A percentile compares a stretch with the other conserved stretches of the same genome.
phyloP scores from a whole-genome alignment of 1,140 invertebrate species.

The Habropoda laboriosa region DNA sequence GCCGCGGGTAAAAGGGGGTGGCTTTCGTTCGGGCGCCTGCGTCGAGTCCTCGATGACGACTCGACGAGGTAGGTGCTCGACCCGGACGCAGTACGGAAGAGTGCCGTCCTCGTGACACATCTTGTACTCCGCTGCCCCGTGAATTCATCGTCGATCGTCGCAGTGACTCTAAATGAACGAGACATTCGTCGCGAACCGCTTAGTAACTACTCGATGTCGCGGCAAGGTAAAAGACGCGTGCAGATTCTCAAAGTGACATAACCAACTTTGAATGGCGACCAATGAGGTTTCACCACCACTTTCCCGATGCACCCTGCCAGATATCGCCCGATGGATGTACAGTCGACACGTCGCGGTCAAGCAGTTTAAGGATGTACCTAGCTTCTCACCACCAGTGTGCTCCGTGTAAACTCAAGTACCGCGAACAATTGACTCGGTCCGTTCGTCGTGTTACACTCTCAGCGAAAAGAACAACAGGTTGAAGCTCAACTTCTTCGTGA shows the following conservation, averaged over 20 bases:
- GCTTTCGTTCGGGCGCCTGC: slow-evolving; percentile 74
- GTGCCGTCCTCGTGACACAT: slow-evolving; percentile 51
- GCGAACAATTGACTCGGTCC: background rate
- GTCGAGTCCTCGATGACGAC: slow-evolving; percentile 79
- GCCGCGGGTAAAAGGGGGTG: slow-evolving; percentile 63
- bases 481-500: background rate
- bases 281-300: background rate
- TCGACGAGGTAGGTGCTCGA: slow-evolving; percentile 77
- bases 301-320: background rate
- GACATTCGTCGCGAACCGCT: background rate
- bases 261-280: too few species aligned
- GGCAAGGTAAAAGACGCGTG: slow-evolving; percentile 3
- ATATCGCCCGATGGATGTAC: background rate
- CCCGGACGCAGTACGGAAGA: slow-evolving; percentile 78
- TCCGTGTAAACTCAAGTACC: background rate
- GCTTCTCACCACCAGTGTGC: background rate
- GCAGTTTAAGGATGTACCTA: background rate
- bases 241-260: background rate
- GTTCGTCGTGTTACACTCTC: background rate
- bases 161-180: background rate
- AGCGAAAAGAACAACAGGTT: slow-evolving; percentile 33
- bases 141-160: background rate
- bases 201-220: slow-evolving; percentile 23
- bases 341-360: slow-evolving; percentile 14
- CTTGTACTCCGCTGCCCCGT: background rate